Conservation (phyloP, 2,113 vertebrate species). For the Tricholaema leucomelas region DNA sequence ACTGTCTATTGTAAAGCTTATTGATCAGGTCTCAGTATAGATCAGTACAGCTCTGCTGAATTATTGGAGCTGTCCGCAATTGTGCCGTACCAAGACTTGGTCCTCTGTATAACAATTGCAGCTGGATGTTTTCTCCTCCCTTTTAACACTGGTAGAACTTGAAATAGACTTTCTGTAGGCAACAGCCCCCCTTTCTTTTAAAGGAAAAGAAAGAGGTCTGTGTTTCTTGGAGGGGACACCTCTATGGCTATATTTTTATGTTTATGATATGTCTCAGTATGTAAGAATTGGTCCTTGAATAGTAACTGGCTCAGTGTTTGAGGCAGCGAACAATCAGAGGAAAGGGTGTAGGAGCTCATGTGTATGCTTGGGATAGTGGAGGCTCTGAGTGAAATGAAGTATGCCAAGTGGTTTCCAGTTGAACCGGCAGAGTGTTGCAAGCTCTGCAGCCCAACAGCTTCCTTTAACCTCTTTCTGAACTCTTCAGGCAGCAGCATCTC, state of each 20-base stretch:
- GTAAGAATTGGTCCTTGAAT: not conserved
- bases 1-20: not conserved
- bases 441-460: not conserved
- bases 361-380: not conserved
- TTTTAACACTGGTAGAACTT: not conserved
- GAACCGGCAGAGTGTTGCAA: not conserved
- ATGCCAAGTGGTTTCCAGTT: not conserved
- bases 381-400: not conserved
- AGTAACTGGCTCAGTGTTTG: not conserved
- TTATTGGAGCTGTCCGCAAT: not conserved
- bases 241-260: not conserved
- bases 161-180: not conserved
- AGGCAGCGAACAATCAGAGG: not conserved
- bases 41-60: not conserved
- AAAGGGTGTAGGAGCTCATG: not conserved
- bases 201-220: not conserved
- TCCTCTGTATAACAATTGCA: not conserved
- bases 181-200: not conserved
- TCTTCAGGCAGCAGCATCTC: not conserved
- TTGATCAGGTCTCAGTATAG: not conserved
- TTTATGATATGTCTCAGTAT: not conserved
- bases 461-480: not conserved
- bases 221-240: not conserved
- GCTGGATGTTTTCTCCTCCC: not conserved
- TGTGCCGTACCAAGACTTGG: not conserved